Evolutionary conservation across 30 jellyfish, hydroid and myxozoan genomes (phyloP).

Genomic region (Hydra vulgaris): DNA sequence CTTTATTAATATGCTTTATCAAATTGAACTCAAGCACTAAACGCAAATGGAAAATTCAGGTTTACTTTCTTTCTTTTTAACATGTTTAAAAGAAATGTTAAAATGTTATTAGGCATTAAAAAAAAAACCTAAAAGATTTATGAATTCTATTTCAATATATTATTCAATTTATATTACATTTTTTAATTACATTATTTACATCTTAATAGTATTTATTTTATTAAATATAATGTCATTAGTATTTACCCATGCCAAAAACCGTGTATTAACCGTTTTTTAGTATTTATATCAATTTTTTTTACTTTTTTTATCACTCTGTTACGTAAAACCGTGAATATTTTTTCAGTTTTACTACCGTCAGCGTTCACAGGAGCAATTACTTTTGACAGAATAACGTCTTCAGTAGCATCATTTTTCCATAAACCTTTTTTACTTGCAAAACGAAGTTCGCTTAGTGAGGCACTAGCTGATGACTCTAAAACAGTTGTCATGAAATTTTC

Average conservation of each 20-base stretch:
- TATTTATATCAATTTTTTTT: neutral
- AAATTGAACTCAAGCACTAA: too few species aligned
- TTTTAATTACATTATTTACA: neutral
- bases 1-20: too few species aligned
- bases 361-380: neutral
- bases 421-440: neutral
- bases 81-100: too few species aligned
- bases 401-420: neutral
- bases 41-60: too few species aligned
- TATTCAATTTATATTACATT: neutral
- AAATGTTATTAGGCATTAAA: too few species aligned
- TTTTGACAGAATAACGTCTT: neutral
- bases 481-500: too few species aligned
- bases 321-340: neutral
- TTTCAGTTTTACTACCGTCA: neutral
- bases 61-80: too few species aligned
- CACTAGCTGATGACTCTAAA: neutral
- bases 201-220: too few species aligned
- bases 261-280: neutral
- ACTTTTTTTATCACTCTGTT: neutral
- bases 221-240: too few species aligned
- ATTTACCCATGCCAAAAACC: neutral
- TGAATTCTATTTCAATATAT: neutral
- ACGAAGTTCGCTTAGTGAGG: neutral
- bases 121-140: constrained; percentile 18